Conservation (phyloP, 2,113 vertebrate genomes). For the Ictalurus furcatus region DNA sequence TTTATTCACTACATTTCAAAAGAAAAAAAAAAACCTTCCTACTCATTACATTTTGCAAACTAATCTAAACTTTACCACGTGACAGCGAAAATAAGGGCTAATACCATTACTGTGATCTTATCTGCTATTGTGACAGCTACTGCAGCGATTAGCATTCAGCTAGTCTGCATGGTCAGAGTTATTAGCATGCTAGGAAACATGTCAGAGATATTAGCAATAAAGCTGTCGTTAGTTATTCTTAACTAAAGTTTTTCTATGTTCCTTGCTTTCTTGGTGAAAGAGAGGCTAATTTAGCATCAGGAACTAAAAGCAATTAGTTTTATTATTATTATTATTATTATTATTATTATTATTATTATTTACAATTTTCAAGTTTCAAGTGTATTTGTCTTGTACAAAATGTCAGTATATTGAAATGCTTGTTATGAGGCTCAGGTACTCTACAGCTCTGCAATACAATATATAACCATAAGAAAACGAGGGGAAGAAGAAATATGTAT, state of each 20-base stretch:
- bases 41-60: not conserved
- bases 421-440: too few relatives aligned
- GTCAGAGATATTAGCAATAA: not conserved
- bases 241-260: not conserved
- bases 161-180: not conserved
- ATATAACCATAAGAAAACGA: too few relatives aligned
- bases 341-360: not conserved
- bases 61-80: not conserved
- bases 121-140: not conserved
- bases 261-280: not conserved
- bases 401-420: too few relatives aligned
- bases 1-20: not conserved
- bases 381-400: too few relatives aligned
- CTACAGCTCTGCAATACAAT: too few relatives aligned
- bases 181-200: slow-evolving; percentile 2
- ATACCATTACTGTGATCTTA: not conserved
- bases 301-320: not conserved
- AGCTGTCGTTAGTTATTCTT: not conserved
- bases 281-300: not conserved
- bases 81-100: not conserved
- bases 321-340: not conserved
- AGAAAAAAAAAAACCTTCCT: not conserved
- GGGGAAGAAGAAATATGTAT: too few relatives aligned
- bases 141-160: not conserved
- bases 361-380: not conserved